Evolutionary conservation across 2,888 invertebrate species (phyloP).

Genomic region (Polymixis lichenea): DNA sequence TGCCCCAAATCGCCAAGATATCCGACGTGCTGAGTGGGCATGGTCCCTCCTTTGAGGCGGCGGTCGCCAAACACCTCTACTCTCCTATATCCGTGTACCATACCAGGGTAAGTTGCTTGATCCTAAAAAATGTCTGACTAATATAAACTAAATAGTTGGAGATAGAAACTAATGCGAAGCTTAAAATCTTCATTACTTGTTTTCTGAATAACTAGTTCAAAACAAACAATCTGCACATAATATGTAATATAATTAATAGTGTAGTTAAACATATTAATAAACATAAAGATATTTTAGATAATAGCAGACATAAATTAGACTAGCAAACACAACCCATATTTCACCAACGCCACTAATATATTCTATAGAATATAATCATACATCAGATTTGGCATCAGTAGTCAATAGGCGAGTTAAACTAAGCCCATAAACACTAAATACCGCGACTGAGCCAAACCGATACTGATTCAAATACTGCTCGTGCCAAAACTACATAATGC

Average conservation of each 20-base stretch:
- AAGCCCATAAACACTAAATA: slow-evolving; percentile 45
- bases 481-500: slow-evolving; percentile 48
- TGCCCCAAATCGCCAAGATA: slow-evolving; percentile 80
- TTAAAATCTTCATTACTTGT: background rate
- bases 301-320: background rate
- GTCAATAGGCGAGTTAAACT: slow-evolving; percentile 43
- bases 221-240: background rate
- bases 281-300: slow-evolving; percentile 8
- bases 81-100: slow-evolving; percentile 83
- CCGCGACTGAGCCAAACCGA: slow-evolving; percentile 56
- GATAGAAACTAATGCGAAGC: background rate
- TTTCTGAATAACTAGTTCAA: background rate
- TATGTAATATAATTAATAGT: background rate
- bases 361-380: slow-evolving; percentile 37
- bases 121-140: background rate
- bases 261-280: background rate
- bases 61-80: slow-evolving; percentile 82
- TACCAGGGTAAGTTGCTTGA: slow-evolving; percentile 73
- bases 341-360: slow-evolving; percentile 29
- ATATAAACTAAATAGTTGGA: background rate
- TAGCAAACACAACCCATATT: slow-evolving; percentile 3
- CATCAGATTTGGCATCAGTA: slow-evolving; percentile 55
- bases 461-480: slow-evolving; percentile 31
- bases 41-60: slow-evolving; percentile 77
- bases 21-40: slow-evolving; percentile 84